These are phyloP conservation scores for Neoascia interrupta DNA, from an alignment of 2,888 invertebrate species.

Conservation along the genomic window DNA sequence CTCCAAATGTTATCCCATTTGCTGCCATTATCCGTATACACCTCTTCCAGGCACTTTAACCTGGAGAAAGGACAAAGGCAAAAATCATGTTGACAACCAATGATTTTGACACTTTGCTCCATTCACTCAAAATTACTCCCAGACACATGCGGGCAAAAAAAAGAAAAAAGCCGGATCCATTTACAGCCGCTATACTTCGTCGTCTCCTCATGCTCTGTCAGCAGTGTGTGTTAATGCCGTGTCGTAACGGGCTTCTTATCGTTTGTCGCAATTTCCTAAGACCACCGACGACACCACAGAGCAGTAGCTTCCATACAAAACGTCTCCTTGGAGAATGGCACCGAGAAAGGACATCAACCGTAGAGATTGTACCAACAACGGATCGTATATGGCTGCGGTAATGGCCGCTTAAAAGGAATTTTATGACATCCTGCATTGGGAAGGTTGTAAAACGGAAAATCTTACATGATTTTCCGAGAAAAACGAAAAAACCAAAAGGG, in stretches of 20 bases:
- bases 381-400: constrained; percentile 59
- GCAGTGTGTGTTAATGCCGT: constrained; percentile 61
- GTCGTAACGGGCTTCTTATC: constrained; percentile 69
- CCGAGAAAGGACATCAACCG: constrained; percentile 59
- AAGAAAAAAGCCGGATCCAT: constrained; percentile 43
- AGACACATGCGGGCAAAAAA: constrained; percentile 32
- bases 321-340: neutral
- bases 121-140: constrained; percentile 60
- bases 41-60: constrained; percentile 12
- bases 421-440: constrained; percentile 68
- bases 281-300: constrained; percentile 61
- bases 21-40: constrained; percentile 10
- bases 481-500: constrained; percentile 33
- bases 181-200: constrained; percentile 35
- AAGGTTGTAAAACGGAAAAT: constrained; percentile 60
- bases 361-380: constrained; percentile 55
- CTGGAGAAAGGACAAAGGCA: constrained; percentile 51
- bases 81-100: constrained; percentile 67
- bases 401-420: constrained; percentile 69
- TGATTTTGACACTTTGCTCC: constrained; percentile 67
- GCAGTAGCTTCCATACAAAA: constrained; percentile 16
- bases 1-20: constrained; percentile 30
- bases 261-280: constrained; percentile 69
- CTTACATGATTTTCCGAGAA: constrained; percentile 54
- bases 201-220: constrained; percentile 19